Base-by-base conservation (phyloP, 1,140 invertebrate species). In the Ridgeia piscesae region DNA sequence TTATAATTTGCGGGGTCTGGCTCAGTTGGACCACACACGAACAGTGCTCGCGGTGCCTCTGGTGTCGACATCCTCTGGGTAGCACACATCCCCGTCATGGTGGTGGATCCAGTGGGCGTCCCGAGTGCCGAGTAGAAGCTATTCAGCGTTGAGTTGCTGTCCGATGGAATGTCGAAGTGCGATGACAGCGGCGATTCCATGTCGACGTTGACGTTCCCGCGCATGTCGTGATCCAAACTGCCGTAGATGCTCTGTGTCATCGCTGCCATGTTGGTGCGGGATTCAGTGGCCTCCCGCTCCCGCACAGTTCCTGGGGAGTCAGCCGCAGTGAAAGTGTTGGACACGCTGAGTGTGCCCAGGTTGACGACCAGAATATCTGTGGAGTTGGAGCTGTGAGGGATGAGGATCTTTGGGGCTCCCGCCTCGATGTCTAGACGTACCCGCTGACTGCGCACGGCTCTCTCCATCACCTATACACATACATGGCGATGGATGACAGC, bases 381-480 rank as follows among this genome's bases (percentile, higher is more conserved):
- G 17, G 97, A 97, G 92, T 97, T 97, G n/a, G 98, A 98, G 95
- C 97, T 98, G 88, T 98, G 97, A 0, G 99, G 99, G 77, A 99
- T 95, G 6, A 99, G 96, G 93, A 99, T 98, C 0, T 99, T 97
- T 0, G 98, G 98, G 33, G 98, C 97, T 0, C 97, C 97, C 33
- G 98, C 97, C 92, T 97, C 96, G 33, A 98, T 97, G 94, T 98
- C 97, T 48, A 98, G 94, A 0, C 96, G 97, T 1, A 98, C 95
- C 93, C 97, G 94, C 8, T 96, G 94, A 91, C 95, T 95, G 93
- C 96, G 94, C 1, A 94, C 94, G 34, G 95, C 95, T 92, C 93
- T 93, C 90, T 95, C 94, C 91, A 94, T 94, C 17, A 96, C 94
- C 95, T 95, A 92, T n/a, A 42, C 4, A 42, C 42, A n/a, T n/a